These are phyloP conservation scores for Acyrthosiphon pisum DNA, from an alignment of 1,140 invertebrate genomes.

Conservation along the genomic window DNA sequence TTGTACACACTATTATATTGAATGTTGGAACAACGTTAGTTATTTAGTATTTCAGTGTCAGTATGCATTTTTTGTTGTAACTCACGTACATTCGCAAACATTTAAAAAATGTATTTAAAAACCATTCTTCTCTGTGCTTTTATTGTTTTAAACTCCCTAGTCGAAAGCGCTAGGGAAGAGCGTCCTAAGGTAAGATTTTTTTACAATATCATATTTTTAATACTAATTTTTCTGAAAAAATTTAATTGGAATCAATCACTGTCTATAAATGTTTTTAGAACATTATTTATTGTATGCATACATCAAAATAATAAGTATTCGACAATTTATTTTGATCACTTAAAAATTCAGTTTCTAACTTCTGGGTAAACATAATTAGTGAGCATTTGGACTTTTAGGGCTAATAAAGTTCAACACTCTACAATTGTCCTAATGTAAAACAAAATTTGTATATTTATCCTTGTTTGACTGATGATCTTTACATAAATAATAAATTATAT, in stretches of 20 bases:
- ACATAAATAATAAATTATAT: no score
- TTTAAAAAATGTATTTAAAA: slow-evolving; percentile 36
- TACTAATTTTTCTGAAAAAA: background rate
- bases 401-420: background rate
- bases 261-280: background rate
- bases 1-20: background rate
- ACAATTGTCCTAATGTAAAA: background rate
- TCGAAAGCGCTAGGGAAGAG: slow-evolving; percentile 31
- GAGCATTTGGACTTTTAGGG: background rate
- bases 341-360: background rate
- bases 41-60: background rate
- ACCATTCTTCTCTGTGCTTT: slow-evolving; percentile 9
- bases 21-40: background rate
- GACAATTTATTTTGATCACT: background rate
- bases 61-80: background rate
- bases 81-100: background rate
- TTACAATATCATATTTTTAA: background rate
- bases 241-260: background rate
- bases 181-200: slow-evolving; percentile 25
- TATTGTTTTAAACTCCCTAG: slow-evolving; percentile 18
- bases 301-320: background rate
- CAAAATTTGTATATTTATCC: background rate
- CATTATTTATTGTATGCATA: background rate
- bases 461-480: background rate
- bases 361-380: background rate